phyloP scores from a whole-genome alignment of 1,140 invertebrate genomes.

The Scaptomyza montana region DNA sequence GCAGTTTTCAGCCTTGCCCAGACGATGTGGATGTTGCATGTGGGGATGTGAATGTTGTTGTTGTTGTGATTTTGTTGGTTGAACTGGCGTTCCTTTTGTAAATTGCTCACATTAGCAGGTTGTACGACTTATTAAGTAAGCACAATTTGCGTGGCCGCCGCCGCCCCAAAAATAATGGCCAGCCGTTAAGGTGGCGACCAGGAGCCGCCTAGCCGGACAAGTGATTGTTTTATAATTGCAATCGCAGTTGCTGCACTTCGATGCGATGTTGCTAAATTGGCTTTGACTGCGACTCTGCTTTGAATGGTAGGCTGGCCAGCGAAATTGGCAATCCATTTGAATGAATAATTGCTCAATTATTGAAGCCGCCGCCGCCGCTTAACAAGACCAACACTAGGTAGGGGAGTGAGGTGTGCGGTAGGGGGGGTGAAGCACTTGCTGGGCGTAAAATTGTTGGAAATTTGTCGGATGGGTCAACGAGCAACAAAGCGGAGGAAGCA shows the following conservation, averaged over 20 bases:
- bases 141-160: conserved; percentile 83
- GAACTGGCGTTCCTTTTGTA: conserved; percentile 73
- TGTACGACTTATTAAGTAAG: conserved; percentile 84
- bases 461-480: conserved; percentile 58
- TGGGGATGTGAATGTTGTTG: conserved; percentile 10
- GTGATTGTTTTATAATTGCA: conserved; percentile 84
- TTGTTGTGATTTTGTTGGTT: not conserved
- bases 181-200: conserved; percentile 77
- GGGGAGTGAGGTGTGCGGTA: conserved; percentile 1
- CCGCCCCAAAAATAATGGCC: conserved; percentile 76
- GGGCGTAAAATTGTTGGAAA: conserved; percentile 67
- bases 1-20: conserved; percentile 24
- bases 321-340: conserved; percentile 83
- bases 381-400: conserved; percentile 34
- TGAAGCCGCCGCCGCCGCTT: conserved; percentile 66
- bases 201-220: conserved; percentile 74
- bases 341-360: conserved; percentile 84
- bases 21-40: not conserved
- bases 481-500: not conserved
- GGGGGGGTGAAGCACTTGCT: conserved; percentile 45
- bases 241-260: conserved; percentile 83
- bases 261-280: conserved; percentile 76
- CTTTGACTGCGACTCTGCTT: conserved; percentile 32
- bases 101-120: conserved; percentile 84
- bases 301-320: conserved; percentile 60